Percentiles rank a stretch among this genome's conserved stretches.
Evolutionary conservation across 2,888 invertebrate species (phyloP).

Genomic region (Odontocerum albicorne): DNA sequence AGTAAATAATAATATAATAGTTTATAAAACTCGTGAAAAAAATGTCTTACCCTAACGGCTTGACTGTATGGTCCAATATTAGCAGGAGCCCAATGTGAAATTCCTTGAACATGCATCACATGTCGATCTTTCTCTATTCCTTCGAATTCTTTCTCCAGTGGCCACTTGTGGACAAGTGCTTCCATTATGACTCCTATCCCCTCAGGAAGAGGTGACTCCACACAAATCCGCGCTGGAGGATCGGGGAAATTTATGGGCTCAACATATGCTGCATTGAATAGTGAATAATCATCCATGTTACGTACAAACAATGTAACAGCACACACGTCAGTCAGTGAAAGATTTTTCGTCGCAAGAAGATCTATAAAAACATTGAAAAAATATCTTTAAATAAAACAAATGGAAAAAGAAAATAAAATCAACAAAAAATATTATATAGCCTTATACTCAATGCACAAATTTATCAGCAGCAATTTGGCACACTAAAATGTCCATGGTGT

Average conservation of each 20-base stretch:
- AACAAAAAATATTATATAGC: background rate
- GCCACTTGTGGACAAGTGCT: constrained; percentile 57
- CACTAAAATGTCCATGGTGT: too few relatives aligned
- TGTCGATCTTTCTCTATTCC: constrained; percentile 56
- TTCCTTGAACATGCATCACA: constrained; percentile 92
- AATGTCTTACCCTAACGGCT: constrained; percentile 77
- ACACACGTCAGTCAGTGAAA: constrained; percentile 68
- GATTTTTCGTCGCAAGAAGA: constrained; percentile 52
- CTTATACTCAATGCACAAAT: too few relatives aligned
- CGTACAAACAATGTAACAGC: constrained; percentile 83
- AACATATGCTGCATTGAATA: constrained; percentile 77
- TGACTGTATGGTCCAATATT: constrained; percentile 97
- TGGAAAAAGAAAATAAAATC: background rate
- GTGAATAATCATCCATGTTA: constrained; percentile 77
- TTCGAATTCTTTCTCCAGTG: constrained; percentile 44
- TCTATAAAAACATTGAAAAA: constrained; percentile 50
- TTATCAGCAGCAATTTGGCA: too few relatives aligned
- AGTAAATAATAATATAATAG: too few relatives aligned
- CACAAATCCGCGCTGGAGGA: constrained; percentile 86
- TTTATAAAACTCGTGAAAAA: too few relatives aligned
- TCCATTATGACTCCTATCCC: constrained; percentile 77
- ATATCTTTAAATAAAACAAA: background rate
- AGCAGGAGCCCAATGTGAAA: constrained; percentile 98
- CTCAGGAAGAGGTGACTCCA: constrained; percentile 73
- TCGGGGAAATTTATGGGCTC: constrained; percentile 72